Conservation (phyloP, 2,113 vertebrate genomes). For the Amphilophus citrinellus region DNA sequence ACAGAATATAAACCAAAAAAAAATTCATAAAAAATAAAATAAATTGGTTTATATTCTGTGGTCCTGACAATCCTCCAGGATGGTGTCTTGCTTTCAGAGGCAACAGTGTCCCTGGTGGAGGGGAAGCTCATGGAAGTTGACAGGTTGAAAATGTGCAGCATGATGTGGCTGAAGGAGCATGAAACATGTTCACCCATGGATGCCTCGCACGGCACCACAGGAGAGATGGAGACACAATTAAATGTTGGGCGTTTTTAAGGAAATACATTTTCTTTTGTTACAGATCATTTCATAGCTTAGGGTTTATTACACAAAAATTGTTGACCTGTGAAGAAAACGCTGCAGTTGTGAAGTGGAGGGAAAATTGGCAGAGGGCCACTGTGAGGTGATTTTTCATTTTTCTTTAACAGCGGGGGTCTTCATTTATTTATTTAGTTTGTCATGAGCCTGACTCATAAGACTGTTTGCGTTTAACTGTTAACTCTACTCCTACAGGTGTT, state of each 20-base stretch:
- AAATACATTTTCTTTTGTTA: not conserved
- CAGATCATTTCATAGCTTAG: not conserved
- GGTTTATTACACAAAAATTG: not conserved
- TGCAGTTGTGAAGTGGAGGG: not conserved
- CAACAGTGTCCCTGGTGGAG: conserved; percentile 68
- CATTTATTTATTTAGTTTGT: not conserved
- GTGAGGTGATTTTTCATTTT: not conserved
- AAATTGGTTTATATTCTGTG: too few relatives aligned
- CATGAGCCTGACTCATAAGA: not conserved
- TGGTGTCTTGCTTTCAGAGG: conserved; percentile 26
- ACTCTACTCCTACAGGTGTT: not conserved
- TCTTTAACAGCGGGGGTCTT: not conserved
- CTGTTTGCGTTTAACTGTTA: not conserved
- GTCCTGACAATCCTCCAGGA: conserved; percentile 12
- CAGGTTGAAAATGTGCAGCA: conserved; percentile 78
- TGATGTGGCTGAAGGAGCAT: conserved; percentile 81
- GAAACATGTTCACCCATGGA: conserved; percentile 74
- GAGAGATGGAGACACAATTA: conserved; percentile 53
- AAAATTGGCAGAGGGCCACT: not conserved
- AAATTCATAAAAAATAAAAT: too few relatives aligned
- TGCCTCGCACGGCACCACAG: conserved; percentile 46
- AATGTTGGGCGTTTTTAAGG: conserved; percentile 16
- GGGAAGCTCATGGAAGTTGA: conserved; percentile 73
- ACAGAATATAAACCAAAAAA: too few relatives aligned
- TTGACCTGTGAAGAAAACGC: not conserved